phyloP scores from a whole-genome alignment of 2,113 vertebrate genomes.

The Pangasianodon hypophthalmus region DNA sequence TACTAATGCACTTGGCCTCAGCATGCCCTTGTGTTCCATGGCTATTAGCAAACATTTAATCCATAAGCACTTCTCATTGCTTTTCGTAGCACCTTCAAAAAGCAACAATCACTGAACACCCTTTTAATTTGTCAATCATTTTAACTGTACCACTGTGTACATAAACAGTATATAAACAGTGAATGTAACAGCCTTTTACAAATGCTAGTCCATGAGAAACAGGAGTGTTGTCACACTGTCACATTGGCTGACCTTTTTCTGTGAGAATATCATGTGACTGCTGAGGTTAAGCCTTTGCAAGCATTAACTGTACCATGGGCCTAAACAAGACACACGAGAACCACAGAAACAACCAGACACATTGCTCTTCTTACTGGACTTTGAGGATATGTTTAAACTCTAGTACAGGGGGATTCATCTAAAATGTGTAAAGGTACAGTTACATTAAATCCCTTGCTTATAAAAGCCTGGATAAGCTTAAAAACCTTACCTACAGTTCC shows the following conservation, averaged over 20 bases:
- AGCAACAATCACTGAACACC: background rate
- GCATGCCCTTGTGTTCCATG: background rate
- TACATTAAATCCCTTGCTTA: background rate
- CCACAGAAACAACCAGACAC: background rate
- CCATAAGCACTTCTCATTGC: background rate
- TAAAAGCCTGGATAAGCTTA: background rate
- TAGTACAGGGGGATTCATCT: background rate
- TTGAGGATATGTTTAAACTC: background rate
- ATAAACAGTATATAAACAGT: background rate
- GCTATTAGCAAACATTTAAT: background rate
- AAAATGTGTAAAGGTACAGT: background rate
- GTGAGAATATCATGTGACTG: constrained; percentile 19
- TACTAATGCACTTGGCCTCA: background rate
- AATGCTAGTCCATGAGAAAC: background rate
- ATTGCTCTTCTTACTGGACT: background rate
- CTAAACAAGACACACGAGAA: constrained; percentile 37
- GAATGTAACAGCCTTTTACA: background rate
- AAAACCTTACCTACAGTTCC: no score
- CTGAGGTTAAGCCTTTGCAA: constrained; percentile 23
- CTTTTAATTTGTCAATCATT: background rate
- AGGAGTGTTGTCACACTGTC: constrained; percentile 22
- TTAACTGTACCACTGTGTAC: background rate
- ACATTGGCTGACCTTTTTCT: constrained; percentile 16
- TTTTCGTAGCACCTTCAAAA: background rate
- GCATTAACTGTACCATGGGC: constrained; percentile 15